phyloP scores from a whole-genome alignment of 2,797 vertebrate genomes.

The Neoniphon sammara region DNA sequence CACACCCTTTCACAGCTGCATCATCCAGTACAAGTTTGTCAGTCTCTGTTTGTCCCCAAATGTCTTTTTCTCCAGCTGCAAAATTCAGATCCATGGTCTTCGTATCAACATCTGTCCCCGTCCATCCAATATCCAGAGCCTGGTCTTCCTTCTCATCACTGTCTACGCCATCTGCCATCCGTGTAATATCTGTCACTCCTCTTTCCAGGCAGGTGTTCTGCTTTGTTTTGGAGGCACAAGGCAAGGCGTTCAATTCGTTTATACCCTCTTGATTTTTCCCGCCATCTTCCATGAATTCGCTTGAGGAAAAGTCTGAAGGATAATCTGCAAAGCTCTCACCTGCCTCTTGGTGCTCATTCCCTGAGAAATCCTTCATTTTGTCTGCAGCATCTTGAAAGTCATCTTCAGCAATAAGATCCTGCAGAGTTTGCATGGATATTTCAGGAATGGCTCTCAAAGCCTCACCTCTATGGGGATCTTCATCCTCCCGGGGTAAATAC shows the following conservation, averaged over 20 bases:
- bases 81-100: slow-evolving; percentile 2
- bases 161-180: slow-evolving; percentile 12
- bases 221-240: slow-evolving; percentile 4
- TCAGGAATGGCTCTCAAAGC: slow-evolving; percentile 16
- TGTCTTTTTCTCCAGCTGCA: neutral
- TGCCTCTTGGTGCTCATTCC: slow-evolving; percentile 79
- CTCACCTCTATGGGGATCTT: slow-evolving; percentile 30
- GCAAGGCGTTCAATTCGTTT: neutral
- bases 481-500: slow-evolving; percentile 22
- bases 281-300: slow-evolving; percentile 65
- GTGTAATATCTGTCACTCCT: slow-evolving; percentile 7
- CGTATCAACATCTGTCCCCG: slow-evolving; percentile 29
- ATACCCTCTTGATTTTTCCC: slow-evolving; percentile 22
- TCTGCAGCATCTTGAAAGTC: slow-evolving; percentile 21
- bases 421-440: slow-evolving; percentile 50
- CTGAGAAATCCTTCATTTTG: slow-evolving; percentile 80
- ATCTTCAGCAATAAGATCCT: slow-evolving; percentile 52
- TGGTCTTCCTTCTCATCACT: slow-evolving; percentile 35
- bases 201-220: slow-evolving; percentile 3
- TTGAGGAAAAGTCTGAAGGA: slow-evolving; percentile 79
- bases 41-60: neutral
- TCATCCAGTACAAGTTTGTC: neutral
- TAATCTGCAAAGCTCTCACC: slow-evolving; percentile 83
- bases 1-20: neutral
- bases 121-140: slow-evolving; percentile 55